Percentiles rank a stretch among this genome's conserved stretches.
Evolutionary conservation across 2,797 vertebrate genomes (phyloP).

Genomic region (Scolopax rusticola): DNA sequence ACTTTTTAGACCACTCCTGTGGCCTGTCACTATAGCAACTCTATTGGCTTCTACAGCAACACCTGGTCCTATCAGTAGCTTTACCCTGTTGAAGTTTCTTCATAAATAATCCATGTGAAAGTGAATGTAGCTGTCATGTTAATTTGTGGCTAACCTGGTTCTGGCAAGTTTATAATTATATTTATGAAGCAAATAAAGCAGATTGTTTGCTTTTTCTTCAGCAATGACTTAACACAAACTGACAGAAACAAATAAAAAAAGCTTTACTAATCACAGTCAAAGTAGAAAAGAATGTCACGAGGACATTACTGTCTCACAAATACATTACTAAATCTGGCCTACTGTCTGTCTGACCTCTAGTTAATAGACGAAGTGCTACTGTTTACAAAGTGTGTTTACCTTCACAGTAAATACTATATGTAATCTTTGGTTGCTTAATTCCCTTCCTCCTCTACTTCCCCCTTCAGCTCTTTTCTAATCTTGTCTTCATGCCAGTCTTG

Average conservation of each 20-base stretch:
- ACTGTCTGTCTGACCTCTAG: background rate
- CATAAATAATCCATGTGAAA: constrained; percentile 75
- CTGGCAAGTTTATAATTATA: constrained; percentile 68
- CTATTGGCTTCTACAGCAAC: constrained; percentile 34
- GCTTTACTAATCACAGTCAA: constrained; percentile 6
- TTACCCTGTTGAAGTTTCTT: constrained; percentile 49
- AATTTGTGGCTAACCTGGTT: constrained; percentile 72
- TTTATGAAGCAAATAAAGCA: constrained; percentile 74
- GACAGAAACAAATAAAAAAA: constrained; percentile 71
- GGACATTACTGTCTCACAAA: background rate
- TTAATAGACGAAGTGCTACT: background rate
- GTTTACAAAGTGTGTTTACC: background rate
- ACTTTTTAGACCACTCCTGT: constrained; percentile 53
- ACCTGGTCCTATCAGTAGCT: constrained; percentile 51
- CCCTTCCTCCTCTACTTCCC: background rate
- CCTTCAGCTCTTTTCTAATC: background rate
- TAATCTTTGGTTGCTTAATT: background rate
- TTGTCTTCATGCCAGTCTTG: background rate
- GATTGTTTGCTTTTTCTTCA: constrained; percentile 69
- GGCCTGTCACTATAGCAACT: constrained; percentile 71
- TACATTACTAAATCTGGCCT: background rate
- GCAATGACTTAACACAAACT: constrained; percentile 10
- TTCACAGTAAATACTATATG: background rate
- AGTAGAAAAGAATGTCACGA: background rate
- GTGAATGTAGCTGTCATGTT: constrained; percentile 70